Base-by-base conservation (phyloP, 2,113 vertebrate species). In the Coptodon bakossiorum region DNA sequence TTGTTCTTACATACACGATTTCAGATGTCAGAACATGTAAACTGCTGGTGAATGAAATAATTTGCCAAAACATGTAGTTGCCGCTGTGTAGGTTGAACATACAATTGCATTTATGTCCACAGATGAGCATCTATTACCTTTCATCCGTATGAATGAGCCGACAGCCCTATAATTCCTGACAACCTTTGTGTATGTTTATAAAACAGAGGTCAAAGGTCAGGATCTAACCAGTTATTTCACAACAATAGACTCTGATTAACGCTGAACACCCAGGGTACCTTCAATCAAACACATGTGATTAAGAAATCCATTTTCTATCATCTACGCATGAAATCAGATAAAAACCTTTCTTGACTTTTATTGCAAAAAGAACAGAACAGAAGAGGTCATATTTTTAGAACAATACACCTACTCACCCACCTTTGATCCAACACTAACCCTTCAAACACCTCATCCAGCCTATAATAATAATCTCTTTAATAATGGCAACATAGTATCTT, bases 161-260 rank as follows among this genome's bases (percentile, higher is more conserved):
- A 54, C 82, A 85, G 90, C 89, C 91, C 92, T 94, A 85, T 91
- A 89, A 95, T 96, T 93, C 94, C 59, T 82, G 80, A 88, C 68
- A 80, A 71, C 85, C 86, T 86, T 91, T 24, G 71, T 91, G 89
- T 92, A 78, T 85, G 89, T 90, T 90, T 80, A 89, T 92, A 92
- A 91, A 86, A 89, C 31, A 88, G 76, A 83, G 90, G 86, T 56
- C 94, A 96, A 88, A 93, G 95, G 94, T 96, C 93, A 95, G 48
- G 80, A 81, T 66, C 54, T 76, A 96, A 95, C 91, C 91, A 71
- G 94, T 95, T 84, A 96, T 97, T 96, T 95, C 57, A 85, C 78
- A 91, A 95, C 96, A 96, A 96, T 96, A 83, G 82, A 81, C 79
- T 85, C 94, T 96, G 96, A 96, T 96, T 94, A 96, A 88, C 24